Percentiles rank a stretch among this genome's conserved stretches.
These are phyloP conservation scores for Dendrocopos noguchii DNA, from an alignment of 2,113 vertebrate species.

Conservation along the genomic window DNA sequence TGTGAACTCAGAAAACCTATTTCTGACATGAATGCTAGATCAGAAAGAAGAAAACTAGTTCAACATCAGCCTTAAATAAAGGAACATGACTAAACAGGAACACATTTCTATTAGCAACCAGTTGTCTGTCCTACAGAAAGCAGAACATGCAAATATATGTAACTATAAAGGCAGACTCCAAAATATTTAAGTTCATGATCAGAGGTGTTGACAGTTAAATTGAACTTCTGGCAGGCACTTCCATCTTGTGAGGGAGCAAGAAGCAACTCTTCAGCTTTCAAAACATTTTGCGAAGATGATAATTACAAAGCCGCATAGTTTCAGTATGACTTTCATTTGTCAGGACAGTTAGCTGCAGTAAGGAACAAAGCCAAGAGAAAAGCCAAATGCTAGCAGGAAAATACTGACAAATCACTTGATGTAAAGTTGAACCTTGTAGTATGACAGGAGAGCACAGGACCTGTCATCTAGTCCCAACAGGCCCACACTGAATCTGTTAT, in stretches of 20 bases:
- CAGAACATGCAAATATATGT: constrained; percentile 63
- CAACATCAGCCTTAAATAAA: constrained; percentile 27
- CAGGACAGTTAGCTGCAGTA: constrained; percentile 50
- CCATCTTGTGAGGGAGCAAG: constrained; percentile 53
- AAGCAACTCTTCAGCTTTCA: constrained; percentile 63
- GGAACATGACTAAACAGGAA: constrained; percentile 71
- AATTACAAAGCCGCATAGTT: constrained; percentile 74
- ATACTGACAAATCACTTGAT: constrained; percentile 36
- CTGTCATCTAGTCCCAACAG: not conserved
- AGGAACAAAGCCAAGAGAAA: constrained; percentile 65
- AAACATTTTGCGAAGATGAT: constrained; percentile 71
- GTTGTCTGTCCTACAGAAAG: constrained; percentile 66
- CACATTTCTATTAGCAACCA: constrained; percentile 43
- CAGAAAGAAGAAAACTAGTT: not conserved
- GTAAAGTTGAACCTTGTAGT: not conserved
- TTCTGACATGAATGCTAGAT: constrained; percentile 15
- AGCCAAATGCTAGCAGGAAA: constrained; percentile 49
- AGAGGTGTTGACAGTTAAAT: constrained; percentile 78
- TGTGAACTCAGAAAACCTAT: not conserved
- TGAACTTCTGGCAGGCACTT: constrained; percentile 72
- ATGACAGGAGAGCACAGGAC: not conserved
- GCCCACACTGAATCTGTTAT: not conserved
- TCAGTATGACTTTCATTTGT: constrained; percentile 70
- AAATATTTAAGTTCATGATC: constrained; percentile 63
- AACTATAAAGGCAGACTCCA: constrained; percentile 58